phyloP scores from a whole-genome alignment of 2,797 vertebrate species.

The Alcedo atthis region DNA sequence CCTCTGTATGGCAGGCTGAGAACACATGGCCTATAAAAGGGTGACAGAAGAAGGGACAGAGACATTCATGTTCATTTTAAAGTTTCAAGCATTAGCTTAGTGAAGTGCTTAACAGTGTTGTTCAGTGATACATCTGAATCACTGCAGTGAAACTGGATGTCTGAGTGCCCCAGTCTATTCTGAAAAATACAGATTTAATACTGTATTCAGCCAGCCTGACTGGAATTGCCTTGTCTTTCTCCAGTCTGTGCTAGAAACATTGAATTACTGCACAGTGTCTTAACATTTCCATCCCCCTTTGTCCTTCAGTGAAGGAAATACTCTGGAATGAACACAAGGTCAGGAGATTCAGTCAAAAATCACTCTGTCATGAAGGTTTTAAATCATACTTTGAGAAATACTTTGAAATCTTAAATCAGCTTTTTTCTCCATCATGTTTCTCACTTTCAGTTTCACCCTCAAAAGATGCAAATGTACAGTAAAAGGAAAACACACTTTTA shows the following conservation, averaged over 20 bases:
- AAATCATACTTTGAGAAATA: constrained; percentile 2
- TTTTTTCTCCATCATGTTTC: background rate
- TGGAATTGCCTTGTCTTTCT: background rate
- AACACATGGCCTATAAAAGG: background rate
- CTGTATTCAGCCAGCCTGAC: background rate
- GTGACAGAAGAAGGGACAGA: background rate
- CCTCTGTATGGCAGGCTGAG: background rate
- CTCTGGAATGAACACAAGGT: background rate
- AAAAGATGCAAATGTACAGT: background rate
- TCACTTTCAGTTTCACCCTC: background rate
- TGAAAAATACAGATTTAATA: background rate
- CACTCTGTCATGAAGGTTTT: background rate
- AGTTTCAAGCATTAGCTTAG: background rate
- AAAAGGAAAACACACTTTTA: background rate
- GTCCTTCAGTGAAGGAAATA: background rate
- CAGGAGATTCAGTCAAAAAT: background rate
- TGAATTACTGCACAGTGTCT: background rate
- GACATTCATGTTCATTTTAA: background rate
- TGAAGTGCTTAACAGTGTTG: background rate
- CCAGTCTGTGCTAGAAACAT: background rate
- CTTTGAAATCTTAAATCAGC: background rate
- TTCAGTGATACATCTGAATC: background rate
- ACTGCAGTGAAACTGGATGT: background rate
- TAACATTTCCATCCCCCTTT: background rate
- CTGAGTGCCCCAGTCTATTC: background rate